Conservation (phyloP, 1,140 invertebrate genomes). For the Scylla paramamosain region DNA sequence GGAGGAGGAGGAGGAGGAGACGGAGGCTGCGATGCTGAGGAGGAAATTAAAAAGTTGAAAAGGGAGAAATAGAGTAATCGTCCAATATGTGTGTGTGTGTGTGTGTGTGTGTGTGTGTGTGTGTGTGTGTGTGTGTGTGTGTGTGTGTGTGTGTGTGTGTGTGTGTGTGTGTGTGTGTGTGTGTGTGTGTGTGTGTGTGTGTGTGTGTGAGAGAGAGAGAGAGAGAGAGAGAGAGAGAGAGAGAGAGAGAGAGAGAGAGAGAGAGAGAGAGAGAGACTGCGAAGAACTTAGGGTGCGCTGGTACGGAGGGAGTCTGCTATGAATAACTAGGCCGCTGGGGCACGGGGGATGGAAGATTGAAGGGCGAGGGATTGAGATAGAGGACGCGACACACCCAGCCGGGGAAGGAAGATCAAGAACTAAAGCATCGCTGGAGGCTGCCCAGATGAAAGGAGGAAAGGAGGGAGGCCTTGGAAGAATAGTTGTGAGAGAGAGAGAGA, state of each 20-base stretch:
- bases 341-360: too few relatives aligned
- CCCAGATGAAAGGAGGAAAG: too few relatives aligned
- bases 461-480: background rate
- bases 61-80: background rate
- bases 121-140: background rate
- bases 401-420: too few relatives aligned
- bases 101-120: background rate
- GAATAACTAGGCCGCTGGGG: too few relatives aligned
- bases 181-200: background rate
- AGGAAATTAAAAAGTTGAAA: background rate
- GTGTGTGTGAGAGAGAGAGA: background rate
- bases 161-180: background rate
- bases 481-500: background rate
- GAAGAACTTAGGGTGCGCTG: background rate
- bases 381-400: too few relatives aligned
- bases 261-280: background rate
- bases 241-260: background rate
- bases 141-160: background rate
- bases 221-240: constrained; percentile 7
- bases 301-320: background rate
- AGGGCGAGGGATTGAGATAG: too few relatives aligned
- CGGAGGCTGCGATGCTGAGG: background rate
- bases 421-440: too few relatives aligned
- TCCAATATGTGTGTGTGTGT: background rate
- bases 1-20: background rate